Evolutionary conservation across 2,888 invertebrate species (phyloP), one percentile per base, ranked within the genome.

Genomic region (Nebria salina): DNA sequence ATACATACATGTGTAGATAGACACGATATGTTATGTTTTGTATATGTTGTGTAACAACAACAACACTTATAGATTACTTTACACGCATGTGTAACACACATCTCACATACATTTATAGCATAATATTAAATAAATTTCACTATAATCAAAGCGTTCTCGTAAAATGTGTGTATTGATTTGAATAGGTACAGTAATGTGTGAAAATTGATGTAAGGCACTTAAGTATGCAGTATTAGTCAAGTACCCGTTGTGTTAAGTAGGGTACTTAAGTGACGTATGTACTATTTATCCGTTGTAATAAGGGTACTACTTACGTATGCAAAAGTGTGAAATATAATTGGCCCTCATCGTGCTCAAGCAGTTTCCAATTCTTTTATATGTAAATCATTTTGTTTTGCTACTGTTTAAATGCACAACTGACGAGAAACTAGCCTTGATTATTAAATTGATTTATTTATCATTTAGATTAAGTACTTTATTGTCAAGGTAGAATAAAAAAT

Each of bases 241-340:
- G 80, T 80, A 43, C 75, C 80, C 68, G 75, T 79, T 75, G 75
- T 80, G 72, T 70, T 70, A 80, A 75, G 75, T 75, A 75, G 75
- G 64, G 65, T 64, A 72, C 80, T 80, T 74, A 72, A 80, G 75
- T 80, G 75, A 80, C 72, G 75, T 75, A 80, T 80, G 80, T 70
- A 72, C 54, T 80, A 80, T 75, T 75, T 75, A 70, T 34, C 43
- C 75, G 64, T 75, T 80, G 74, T 80, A 75, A 80, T 80, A 80
- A 80, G 80, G 80, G 80, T 80, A 80, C 75, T 65, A 80, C 80
- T 80, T 68, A 68, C 54, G 65, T 42, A 79, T 79, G 80, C 73
- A 64, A 75, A 79, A 75, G 80, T 80, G 80, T 75, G 80, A 80
- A 80, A 75, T 70, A 80, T 74, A 80, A 80, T 80, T 80, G 80